Base-by-base conservation (phyloP, 2,888 invertebrate genomes). In the Drosophila niveifrons region DNA sequence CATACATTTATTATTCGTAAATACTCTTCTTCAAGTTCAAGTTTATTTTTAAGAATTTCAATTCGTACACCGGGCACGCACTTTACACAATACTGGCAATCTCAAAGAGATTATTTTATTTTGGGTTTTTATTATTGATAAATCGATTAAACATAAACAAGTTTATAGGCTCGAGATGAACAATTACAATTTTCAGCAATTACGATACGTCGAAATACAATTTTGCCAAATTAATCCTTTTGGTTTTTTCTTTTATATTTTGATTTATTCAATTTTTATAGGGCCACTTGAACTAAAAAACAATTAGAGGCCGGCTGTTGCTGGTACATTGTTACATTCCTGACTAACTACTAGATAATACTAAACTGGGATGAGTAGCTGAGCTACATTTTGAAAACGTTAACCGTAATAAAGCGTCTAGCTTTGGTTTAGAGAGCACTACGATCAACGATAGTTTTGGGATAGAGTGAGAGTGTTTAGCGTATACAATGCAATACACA, bases 1-100 rank as follows among this genome's bases (percentile, higher is more conserved):
- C 73, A 70, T 81, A 79, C 66, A 69, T 85, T 85, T 85, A 80
- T 83, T 83, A 65, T 75, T 79, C 59, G 81, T 81, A 86, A 83
- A 83, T 83, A 81, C 82, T 75, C 75, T 79, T 86, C 67, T 78
- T 75, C 44, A 52, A 68, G 69, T 66, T 72, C 59, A 23, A 6
- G n/a, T 63, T 68, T 31, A 69, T 66, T 79, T 70, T 82, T n/a
- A n/a, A n/a, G n/a, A 75, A 66, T 56, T 70, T 68, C 57, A 58
- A 72, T 58, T 74, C 43, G 69, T 65, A 55, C 9, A 17, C 39
- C 7, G 48, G 46, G 17, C 43, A 50, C 59, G 72, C n/a, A n/a
- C 68, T 75, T 75, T 47, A 44, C 2, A 62, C 55, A 62, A 70
- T 75, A 65, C 66, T 69, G 64, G 39, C 66, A 64, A 75, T 66